A percentile compares a stretch with the other conserved stretches of the same genome.
phyloP scores from a whole-genome alignment of 2,113 vertebrate species.

The Pygoscelis adeliae region DNA sequence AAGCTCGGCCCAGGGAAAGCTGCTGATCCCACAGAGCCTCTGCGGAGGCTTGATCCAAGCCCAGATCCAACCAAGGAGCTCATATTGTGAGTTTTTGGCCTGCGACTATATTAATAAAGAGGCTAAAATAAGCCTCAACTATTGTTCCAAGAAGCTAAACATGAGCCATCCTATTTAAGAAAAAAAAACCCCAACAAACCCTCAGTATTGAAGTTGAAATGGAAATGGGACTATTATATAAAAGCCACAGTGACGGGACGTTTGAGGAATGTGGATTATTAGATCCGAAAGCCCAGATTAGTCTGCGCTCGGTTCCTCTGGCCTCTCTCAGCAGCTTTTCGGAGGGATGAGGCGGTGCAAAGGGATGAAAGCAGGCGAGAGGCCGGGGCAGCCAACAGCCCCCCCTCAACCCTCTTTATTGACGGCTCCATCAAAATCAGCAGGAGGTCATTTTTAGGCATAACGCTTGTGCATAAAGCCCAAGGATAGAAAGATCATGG shows the following conservation, averaged over 20 bases:
- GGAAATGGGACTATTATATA: neutral
- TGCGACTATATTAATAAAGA: neutral
- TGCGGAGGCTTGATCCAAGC: neutral
- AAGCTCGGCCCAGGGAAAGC: neutral
- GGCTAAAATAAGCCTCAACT: neutral
- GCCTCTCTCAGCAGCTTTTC: neutral
- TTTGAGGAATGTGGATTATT: neutral
- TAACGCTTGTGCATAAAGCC: rapidly evolving
- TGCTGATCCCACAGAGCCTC: neutral
- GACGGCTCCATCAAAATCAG: neutral
- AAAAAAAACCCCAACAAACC: neutral
- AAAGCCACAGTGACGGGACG: rapidly evolving
- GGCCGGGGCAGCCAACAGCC: neutral
- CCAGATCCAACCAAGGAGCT: neutral
- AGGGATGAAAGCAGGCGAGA: neutral
- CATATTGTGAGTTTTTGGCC: neutral
- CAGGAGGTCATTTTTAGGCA: neutral
- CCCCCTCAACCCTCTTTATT: neutral
- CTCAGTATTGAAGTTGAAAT: neutral
- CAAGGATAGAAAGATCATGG: neutral
- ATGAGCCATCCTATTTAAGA: neutral
- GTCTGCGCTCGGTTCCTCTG: neutral
- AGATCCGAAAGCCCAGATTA: neutral
- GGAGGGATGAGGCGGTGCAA: rapidly evolving
- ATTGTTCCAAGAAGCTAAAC: neutral